These are phyloP conservation scores for Sipha maydis DNA, from an alignment of 2,888 invertebrate species.

Conservation along the genomic window DNA sequence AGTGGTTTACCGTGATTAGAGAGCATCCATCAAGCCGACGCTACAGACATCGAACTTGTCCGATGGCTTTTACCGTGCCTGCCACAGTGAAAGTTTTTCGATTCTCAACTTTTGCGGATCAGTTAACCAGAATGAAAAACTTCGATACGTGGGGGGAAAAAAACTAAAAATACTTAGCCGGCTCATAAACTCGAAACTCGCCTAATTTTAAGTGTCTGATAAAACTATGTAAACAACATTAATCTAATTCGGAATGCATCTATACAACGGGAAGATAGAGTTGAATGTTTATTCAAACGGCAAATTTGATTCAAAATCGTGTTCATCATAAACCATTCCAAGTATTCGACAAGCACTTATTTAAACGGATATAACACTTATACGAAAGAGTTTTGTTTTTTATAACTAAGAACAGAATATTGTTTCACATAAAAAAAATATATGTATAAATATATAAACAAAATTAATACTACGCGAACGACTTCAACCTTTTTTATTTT, in stretches of 20 bases:
- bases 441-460: too few relatives aligned
- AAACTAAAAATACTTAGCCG: constrained; percentile 42
- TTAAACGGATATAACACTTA: too few relatives aligned
- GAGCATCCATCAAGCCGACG: constrained; percentile 63
- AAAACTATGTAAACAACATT: constrained; percentile 52
- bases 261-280: neutral
- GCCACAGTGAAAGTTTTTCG: constrained; percentile 58
- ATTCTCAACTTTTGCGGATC: constrained; percentile 60
- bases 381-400: too few relatives aligned
- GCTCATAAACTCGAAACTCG: constrained; percentile 38
- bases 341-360: too few relatives aligned
- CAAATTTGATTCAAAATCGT: neutral
- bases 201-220: constrained; percentile 42
- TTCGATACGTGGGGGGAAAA: constrained; percentile 14
- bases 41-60: constrained; percentile 61
- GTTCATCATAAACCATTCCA: neutral
- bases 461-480: too few relatives aligned
- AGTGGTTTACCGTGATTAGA: constrained; percentile 64
- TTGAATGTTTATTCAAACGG: neutral
- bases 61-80: constrained; percentile 59
- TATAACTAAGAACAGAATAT: too few relatives aligned
- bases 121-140: constrained; percentile 60
- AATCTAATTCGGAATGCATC: constrained; percentile 27
- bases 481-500: too few relatives aligned
- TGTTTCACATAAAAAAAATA: too few relatives aligned